Base-by-base conservation (phyloP, 2,797 vertebrate genomes). In the Artibeus lituratus region DNA sequence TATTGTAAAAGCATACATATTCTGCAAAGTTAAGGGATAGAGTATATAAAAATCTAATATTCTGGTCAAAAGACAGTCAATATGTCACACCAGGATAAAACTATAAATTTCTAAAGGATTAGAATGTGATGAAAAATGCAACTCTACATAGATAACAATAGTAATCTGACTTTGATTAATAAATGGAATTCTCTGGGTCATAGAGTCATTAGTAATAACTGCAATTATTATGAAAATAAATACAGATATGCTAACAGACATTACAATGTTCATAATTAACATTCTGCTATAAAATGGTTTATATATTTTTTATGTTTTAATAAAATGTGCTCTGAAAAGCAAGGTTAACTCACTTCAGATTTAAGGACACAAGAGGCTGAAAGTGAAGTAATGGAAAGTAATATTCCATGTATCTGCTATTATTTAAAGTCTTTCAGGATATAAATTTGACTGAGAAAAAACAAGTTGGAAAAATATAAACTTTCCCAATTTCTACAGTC, bases 1-100 rank as follows among this genome's bases (percentile, higher is more conserved):
- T 42, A 42, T 73, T 92, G 26, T 94, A 78, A 95, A 88, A 93
- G 26, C 59, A 94, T 92, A 86, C 22, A 86, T 37, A 78, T 4
- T 87, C 57, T 91, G 57, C 7, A 29, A 91, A 88, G 44, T 81
- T 59, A 80, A 95, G 1, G 55, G 21, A 85, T 83, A 15, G 24
- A 76, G 44, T 85, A 95, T 44, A 53, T 90, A 88, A 82, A 95
- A 90, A 51, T 55, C 9, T 24, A 67, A 21, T 80, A 62, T 80
- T 86, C 57, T 81, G 18, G 15, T 72, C 16, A 81, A 87, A 37
- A 94, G 35, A 89, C 5, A 82, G n/a, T 84, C 10, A 80, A 8
- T 44, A 35, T 77, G 62, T 53, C 16, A 74, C 29, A 44, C n/a
- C 3, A 67, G 32, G 14, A 69, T 83, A 62, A 88, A 88, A 85